Evolutionary conservation across 2,888 invertebrate genomes (phyloP), one percentile per base, ranked within the genome.

Genomic region (Elegia similella): DNA sequence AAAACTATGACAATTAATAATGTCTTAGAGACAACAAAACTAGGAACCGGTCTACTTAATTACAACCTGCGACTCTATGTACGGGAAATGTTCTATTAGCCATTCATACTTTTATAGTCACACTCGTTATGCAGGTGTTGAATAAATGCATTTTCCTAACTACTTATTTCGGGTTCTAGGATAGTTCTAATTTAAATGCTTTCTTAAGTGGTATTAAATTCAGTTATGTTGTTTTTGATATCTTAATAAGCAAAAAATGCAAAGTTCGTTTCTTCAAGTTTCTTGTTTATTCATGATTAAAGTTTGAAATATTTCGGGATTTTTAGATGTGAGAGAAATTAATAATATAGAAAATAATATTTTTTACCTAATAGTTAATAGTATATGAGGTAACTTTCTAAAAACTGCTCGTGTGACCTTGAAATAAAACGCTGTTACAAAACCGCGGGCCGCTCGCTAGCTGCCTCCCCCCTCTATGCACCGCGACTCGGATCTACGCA

Each of bases 401-500:
- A 92, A 91, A 89, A 88, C 87, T 88, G 84, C 84, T 87, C 81
- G 79, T 77, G 78, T 91, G 91, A 92, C 92, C 92, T 92, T 92
- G 92, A 92, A 90, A 89, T 86, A 87, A 87, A 90, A 85, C 83
- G 84, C 80, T 90, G 78, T 92, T 92, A 91, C 91, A 89, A 91
- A 88, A 92, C 86, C 82, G 88, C 87, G 84, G 77, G 75, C 86
- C 86, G 78, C 80, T 86, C 87, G 86, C 86, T 76, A 82, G 82
- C 79, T 80, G 77, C 78, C 75, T 73, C 83, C 76, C 70, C 70
- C 72, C 73, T 73, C 71, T 62, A 60, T 75, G 80, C 82, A 79
- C 69, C 75, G 75, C 71, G 73, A 77, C 78, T 75, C 80, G 71
- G 75, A 76, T 76, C 78, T 82, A 84, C 87, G 82, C 87, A 84